Evolutionary conservation across 2,888 invertebrate species (phyloP), one percentile per base, ranked within the genome.

Genomic region (Drosophila demipolita): DNA sequence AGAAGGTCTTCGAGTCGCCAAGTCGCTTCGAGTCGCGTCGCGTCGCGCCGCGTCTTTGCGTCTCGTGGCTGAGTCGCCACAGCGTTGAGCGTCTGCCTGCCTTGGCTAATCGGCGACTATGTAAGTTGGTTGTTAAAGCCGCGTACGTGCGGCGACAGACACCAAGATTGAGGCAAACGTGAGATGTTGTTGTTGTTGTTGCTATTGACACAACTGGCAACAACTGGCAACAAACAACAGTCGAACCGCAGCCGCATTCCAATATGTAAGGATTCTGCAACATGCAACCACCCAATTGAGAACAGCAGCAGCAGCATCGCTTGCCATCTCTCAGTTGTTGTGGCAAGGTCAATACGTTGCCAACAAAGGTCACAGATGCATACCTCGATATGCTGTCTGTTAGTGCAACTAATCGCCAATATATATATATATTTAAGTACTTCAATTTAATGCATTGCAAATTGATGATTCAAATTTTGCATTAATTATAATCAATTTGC

Each of bases 101-200:
- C 87, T 88, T 88, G 86, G 87, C 87, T 87, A 87, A 87, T 87
- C 87, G 87, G 81, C 87, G 90, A 89, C 88, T 88, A 87, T 87
- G 89, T 87, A 85, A 89, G 88, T 85, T 80, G 89, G 78, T 83
- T 87, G 89, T 89, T 87, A 82, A 81, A 82, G 73, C 82, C 69
- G 71, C 78, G 88, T 88, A 89, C 87, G 87, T 89, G 87, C 90
- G 86, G 87, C 87, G 87, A 89, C 87, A 87, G 74, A 73, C 83
- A 66, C 61, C 69, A 68, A 74, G 66, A 76, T 59, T 58, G 38
- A 60, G 59, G 49, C 63, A 75, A 67, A 74, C 71, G 71, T 77
- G 62, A 75, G 73, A 58, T 45, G 65, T 20, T 61, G 65, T 42
- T 50, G 57, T 15, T 40, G 52, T 32, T 45, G 53, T 54, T 52